phyloP scores from a whole-genome alignment of 2,113 vertebrate species.

The Dromiciops gliroides region DNA sequence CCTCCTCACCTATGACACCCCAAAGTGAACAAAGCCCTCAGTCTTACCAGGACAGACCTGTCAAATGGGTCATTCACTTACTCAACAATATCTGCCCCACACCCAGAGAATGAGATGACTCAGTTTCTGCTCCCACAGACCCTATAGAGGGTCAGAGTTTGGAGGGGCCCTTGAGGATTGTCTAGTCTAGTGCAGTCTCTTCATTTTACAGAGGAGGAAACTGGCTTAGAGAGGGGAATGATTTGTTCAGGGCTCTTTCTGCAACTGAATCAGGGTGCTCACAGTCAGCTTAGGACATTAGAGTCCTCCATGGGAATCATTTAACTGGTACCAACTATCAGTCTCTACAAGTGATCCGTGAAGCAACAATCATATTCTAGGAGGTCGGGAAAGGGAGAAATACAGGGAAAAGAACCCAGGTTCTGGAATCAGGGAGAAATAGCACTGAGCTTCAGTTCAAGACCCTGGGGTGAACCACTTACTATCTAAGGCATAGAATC shows the following conservation, averaged over 20 bases:
- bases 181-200: not conserved
- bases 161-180: not conserved
- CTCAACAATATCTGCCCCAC: too few species aligned
- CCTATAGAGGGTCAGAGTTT: not conserved
- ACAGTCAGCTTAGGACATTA: not conserved
- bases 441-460: too few species aligned
- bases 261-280: not conserved
- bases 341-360: too few species aligned
- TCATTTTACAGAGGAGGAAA: not conserved
- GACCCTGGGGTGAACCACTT: too few species aligned
- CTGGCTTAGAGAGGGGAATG: not conserved
- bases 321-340: too few species aligned
- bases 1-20: not conserved
- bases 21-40: not conserved
- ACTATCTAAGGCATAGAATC: too few species aligned
- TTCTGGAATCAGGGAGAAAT: not conserved
- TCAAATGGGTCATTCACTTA: not conserved
- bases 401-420: not conserved
- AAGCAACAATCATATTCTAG: not conserved
- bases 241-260: not conserved
- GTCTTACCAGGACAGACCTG: too few species aligned
- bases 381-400: not conserved
- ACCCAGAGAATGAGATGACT: too few species aligned
- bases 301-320: not conserved
- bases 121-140: not conserved